Conservation (phyloP, 1,140 invertebrate species). For the Tetramorium parvispinum region DNA sequence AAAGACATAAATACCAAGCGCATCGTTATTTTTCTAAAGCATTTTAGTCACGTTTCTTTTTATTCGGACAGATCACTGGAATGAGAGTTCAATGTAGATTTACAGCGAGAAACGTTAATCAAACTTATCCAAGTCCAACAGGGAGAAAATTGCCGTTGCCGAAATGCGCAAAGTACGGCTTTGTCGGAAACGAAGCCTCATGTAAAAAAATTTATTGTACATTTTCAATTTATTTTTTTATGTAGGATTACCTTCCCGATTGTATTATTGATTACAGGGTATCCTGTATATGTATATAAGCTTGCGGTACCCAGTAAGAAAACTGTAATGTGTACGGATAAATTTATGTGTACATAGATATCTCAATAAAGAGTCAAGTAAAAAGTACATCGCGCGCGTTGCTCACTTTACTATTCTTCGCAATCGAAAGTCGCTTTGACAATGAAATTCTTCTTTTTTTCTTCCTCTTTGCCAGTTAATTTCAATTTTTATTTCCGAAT, state of each 20-base stretch:
- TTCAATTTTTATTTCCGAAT: no score
- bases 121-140: not conserved
- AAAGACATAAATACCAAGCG: slow-evolving; percentile 12
- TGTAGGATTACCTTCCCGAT: not conserved
- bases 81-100: not conserved
- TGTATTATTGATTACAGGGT: not conserved
- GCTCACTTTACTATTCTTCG: not conserved
- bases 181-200: slow-evolving; percentile 4
- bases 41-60: not conserved
- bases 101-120: not conserved
- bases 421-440: not conserved
- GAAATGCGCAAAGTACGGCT: not conserved
- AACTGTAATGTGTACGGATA: slow-evolving; percentile 43
- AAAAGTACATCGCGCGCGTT: not conserved
- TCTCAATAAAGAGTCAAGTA: slow-evolving; percentile 34
- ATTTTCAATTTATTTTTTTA: slow-evolving; percentile 36
- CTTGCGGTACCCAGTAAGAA: slow-evolving; percentile 26
- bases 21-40: slow-evolving; percentile 8
- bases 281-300: slow-evolving; percentile 26
- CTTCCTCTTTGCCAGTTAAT: no score
- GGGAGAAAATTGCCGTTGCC: not conserved
- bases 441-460: not conserved
- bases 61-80: not conserved
- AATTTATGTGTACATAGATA: slow-evolving; percentile 51
- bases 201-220: slow-evolving; percentile 18